These are phyloP conservation scores for Crotalus tigris DNA, from an alignment of 2,113 vertebrate species.

Conservation along the genomic window DNA sequence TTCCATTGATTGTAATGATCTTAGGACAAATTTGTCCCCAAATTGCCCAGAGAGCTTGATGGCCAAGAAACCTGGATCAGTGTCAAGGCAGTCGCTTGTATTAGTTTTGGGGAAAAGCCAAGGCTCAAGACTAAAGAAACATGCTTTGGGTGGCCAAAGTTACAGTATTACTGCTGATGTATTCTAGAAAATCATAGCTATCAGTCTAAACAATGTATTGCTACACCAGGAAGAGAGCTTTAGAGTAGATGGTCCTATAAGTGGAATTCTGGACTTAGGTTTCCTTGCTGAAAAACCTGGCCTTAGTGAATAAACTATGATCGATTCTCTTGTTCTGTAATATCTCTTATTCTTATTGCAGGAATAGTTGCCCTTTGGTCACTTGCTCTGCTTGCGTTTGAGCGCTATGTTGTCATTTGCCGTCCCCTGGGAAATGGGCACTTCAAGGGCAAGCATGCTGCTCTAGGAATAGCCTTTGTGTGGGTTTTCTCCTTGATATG, in stretches of 20 bases:
- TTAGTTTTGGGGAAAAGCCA: background rate
- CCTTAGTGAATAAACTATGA: background rate
- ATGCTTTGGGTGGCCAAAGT: background rate
- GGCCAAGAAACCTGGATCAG: background rate
- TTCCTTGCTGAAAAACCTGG: background rate
- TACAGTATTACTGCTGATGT: background rate
- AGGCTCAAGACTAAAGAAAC: background rate
- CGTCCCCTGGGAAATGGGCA: constrained; percentile 73
- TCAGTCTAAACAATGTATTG: background rate
- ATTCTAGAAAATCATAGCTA: background rate
- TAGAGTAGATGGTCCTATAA: background rate
- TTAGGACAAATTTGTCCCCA: background rate
- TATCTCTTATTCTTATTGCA: constrained; percentile 34
- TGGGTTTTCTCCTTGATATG: constrained; percentile 89
- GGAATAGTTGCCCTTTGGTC: constrained; percentile 91
- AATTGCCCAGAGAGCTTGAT: background rate
- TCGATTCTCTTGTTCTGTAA: background rate
- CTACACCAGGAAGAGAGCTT: background rate
- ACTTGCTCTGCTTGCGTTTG: constrained; percentile 83
- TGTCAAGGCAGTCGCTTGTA: background rate
- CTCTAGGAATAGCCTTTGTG: constrained; percentile 79
- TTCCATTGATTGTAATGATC: background rate
- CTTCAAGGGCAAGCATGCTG: constrained; percentile 73
- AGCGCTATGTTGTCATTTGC: constrained; percentile 83
- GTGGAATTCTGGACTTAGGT: background rate